Evolutionary conservation across 2,888 invertebrate species (phyloP).

Genomic region (Arenicola marina): DNA sequence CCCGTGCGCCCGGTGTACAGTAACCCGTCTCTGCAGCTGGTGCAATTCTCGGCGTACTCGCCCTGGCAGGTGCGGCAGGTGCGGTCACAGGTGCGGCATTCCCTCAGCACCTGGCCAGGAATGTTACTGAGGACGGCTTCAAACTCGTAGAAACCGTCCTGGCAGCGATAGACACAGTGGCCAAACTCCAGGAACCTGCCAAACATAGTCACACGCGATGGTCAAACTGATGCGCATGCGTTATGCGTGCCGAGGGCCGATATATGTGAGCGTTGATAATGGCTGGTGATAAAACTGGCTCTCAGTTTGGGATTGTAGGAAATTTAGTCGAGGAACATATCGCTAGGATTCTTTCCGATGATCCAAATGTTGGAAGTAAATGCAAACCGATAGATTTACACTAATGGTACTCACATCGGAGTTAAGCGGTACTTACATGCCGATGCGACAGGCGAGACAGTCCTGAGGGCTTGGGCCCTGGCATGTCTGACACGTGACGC

Average conservation of each 20-base stretch:
- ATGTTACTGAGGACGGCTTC: background rate
- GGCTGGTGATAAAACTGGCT: too few relatives aligned
- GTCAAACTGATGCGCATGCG: too few relatives aligned
- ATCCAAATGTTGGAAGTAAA: too few relatives aligned
- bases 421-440: background rate
- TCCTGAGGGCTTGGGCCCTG: slow-evolving; percentile 10
- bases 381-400: too few relatives aligned
- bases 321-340: too few relatives aligned
- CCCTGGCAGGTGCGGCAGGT: background rate
- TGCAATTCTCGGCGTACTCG: background rate
- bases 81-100: background rate
- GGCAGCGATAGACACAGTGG: background rate
- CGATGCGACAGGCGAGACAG: slow-evolving; percentile 16
- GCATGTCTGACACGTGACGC: slow-evolving; percentile 18
- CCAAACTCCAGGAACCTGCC: background rate
- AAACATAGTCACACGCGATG: too few relatives aligned
- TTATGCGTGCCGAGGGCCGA: too few relatives aligned
- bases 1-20: too few relatives aligned
- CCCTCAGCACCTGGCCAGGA: background rate
- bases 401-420: too few relatives aligned
- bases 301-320: too few relatives aligned
- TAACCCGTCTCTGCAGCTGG: background rate
- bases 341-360: too few relatives aligned
- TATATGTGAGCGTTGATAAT: too few relatives aligned
- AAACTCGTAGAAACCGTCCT: background rate